Conservation (phyloP, 2,797 vertebrate species). For the Carapus acus region DNA sequence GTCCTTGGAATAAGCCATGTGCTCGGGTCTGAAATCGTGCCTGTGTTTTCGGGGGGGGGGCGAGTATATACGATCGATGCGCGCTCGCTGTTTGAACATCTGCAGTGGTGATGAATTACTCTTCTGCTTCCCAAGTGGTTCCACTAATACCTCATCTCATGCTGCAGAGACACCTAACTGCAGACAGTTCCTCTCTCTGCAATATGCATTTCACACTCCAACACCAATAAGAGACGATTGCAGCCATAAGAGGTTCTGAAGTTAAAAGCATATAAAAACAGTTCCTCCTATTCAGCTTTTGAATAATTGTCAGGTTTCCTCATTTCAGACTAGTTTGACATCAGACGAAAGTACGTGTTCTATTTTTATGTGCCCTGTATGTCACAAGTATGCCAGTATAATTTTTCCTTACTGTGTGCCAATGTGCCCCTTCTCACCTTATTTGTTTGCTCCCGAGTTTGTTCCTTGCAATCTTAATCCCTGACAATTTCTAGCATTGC, state of each 20-base stretch:
- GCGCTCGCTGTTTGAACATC: conserved; percentile 57
- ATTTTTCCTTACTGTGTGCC: too few species aligned
- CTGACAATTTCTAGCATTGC: too few species aligned
- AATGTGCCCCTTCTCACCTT: too few species aligned
- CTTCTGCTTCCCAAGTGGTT: conserved; percentile 49
- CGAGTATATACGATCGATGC: conserved; percentile 47
- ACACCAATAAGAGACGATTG: background rate
- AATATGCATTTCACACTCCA: conserved; percentile 1
- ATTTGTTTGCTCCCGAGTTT: too few species aligned
- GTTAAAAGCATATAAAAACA: background rate
- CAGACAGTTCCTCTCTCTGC: conserved; percentile 29
- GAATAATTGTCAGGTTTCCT: too few species aligned
- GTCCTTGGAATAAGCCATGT: conserved; percentile 4
- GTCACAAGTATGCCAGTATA: too few species aligned
- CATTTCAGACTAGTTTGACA: too few species aligned
- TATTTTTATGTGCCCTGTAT: too few species aligned
- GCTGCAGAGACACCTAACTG: conserved; percentile 52
- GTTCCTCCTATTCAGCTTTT: too few species aligned
- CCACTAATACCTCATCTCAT: conserved; percentile 42
- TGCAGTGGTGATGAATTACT: conserved; percentile 66
- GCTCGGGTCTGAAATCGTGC: background rate
- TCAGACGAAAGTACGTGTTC: too few species aligned
- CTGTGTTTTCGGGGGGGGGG: conserved; percentile 33
- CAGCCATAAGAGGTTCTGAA: conserved; percentile 2
- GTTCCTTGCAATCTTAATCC: too few species aligned